Evolutionary conservation across 2,113 vertebrate species (phyloP).

Genomic region (Triplophysa tibetana): DNA sequence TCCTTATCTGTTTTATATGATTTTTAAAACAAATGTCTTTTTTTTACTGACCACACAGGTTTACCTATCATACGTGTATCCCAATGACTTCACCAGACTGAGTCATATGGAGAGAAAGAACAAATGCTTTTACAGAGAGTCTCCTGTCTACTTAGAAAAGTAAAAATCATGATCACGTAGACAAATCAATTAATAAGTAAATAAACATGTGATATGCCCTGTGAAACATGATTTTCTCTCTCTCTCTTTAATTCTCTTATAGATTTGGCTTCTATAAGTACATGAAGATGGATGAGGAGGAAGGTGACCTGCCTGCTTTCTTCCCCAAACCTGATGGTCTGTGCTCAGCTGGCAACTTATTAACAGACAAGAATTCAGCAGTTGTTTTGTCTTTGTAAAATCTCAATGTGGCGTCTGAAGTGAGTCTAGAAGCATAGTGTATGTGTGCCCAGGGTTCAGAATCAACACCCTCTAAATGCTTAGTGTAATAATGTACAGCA

Average conservation of each 20-base stretch:
- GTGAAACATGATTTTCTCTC: not conserved
- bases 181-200: not conserved
- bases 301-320: constrained; percentile 87
- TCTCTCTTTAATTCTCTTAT: constrained; percentile 25
- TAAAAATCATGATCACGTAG: constrained; percentile 58
- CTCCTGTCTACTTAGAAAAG: constrained; percentile 94
- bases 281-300: constrained; percentile 97
- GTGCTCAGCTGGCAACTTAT: constrained; percentile 45
- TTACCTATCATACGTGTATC: constrained; percentile 95
- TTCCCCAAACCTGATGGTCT: constrained; percentile 89
- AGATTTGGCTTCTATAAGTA: constrained; percentile 99
- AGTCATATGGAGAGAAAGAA: constrained; percentile 98
- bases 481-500: no score
- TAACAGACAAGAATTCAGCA: constrained; percentile 31
- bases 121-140: constrained; percentile 98
- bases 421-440: constrained; percentile 1
- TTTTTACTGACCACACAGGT: constrained; percentile 36
- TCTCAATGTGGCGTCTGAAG: constrained; percentile 15
- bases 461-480: not conserved
- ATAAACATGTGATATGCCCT: not conserved
- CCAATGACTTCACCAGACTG: constrained; percentile 95
- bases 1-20: no score
- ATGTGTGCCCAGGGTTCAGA: constrained; percentile 29
- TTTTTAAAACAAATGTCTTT: no score
- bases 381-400: constrained; percentile 29